phyloP scores from a whole-genome alignment of 2,113 vertebrate genomes.

The Paedocypris sp. region DNA sequence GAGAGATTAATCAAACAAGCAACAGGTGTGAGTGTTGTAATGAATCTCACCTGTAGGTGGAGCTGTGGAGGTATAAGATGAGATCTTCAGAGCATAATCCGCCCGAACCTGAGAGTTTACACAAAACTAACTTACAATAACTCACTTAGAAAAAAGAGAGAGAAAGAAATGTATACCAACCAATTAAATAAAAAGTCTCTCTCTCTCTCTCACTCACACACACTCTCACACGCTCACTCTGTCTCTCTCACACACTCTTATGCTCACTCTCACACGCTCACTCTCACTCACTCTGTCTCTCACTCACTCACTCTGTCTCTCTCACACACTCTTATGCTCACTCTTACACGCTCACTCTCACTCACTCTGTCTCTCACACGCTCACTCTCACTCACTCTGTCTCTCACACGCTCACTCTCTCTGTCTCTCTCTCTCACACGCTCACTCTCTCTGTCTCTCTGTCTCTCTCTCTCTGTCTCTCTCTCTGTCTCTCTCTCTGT shows the following conservation, averaged over 20 bases:
- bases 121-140: too few species aligned
- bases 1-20: too few species aligned
- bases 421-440: not conserved
- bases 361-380: too few species aligned
- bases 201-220: not conserved
- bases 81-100: constrained; percentile 47
- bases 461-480: not conserved
- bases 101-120: constrained; percentile 59
- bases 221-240: not conserved
- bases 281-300: not conserved
- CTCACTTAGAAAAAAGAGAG: too few species aligned
- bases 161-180: too few species aligned
- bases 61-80: constrained; percentile 52
- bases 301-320: not conserved
- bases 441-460: not conserved
- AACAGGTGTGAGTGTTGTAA: not conserved
- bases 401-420: not conserved
- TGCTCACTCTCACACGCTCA: accelerated
- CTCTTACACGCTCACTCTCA: not conserved
- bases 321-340: not conserved
- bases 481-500: not conserved
- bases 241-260: not conserved
- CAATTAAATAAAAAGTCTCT: not conserved
- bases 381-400: not conserved
- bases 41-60: constrained; percentile 56